These are phyloP conservation scores for Drosophila paramelanica DNA, from an alignment of 2,888 invertebrate genomes.

Conservation along the genomic window DNA sequence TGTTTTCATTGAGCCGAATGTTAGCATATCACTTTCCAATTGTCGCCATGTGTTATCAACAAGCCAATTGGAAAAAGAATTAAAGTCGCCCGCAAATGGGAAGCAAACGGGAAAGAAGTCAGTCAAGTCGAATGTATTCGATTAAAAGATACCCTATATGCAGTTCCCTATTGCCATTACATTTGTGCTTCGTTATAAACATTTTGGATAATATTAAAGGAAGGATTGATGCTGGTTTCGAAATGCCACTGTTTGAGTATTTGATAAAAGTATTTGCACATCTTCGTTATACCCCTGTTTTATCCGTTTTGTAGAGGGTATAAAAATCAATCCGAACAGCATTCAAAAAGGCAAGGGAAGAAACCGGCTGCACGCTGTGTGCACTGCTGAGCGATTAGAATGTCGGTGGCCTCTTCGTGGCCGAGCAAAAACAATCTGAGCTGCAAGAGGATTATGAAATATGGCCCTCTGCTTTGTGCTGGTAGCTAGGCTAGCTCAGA, in stretches of 20 bases:
- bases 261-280: too few relatives aligned
- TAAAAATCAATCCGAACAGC: constrained; percentile 12
- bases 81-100: constrained; percentile 53
- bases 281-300: neutral
- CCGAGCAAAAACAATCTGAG: constrained; percentile 55
- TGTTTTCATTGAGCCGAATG: constrained; percentile 72
- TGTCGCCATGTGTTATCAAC: constrained; percentile 75
- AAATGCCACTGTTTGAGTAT: too few relatives aligned
- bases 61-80: constrained; percentile 66
- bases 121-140: neutral
- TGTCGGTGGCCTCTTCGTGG: constrained; percentile 49
- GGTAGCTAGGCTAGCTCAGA: constrained; percentile 18
- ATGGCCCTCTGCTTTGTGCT: constrained; percentile 25
- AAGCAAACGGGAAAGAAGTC: constrained; percentile 51
- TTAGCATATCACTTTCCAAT: constrained; percentile 79
- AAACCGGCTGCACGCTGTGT: constrained; percentile 51
- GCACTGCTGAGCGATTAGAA: constrained; percentile 59
- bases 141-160: neutral
- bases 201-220: too few relatives aligned
- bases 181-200: too few relatives aligned
- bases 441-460: constrained; percentile 62
- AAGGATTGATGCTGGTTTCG: too few relatives aligned
- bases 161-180: neutral
- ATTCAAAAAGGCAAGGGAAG: constrained; percentile 17
- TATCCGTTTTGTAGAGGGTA: neutral